Evolutionary conservation across 2,888 invertebrate genomes (phyloP), one percentile per base, ranked within the genome.

Genomic region (Drepana falcataria): DNA sequence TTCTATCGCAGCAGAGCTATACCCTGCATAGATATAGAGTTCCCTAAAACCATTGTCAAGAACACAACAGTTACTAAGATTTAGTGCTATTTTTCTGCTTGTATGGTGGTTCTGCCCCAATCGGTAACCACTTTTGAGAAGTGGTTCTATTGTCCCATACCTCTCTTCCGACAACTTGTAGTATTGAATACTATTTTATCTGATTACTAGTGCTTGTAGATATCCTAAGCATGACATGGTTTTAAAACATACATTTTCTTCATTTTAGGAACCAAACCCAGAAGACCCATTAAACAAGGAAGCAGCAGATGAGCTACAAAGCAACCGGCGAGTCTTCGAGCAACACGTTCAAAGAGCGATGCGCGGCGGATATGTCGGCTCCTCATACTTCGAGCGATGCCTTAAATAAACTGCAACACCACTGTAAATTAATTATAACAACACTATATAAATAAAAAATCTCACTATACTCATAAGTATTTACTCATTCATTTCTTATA

Each of bases 271-370:
- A 91, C 99, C 99, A 51, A 99, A 99, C 90, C 98, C 99, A 2
- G 99, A 99, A 89, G 99, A 99, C 92, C 99, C 99, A 6, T 86
- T 99, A 68, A 99, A 99, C 87, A 99, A 99, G 91, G 99, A 99
- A 89, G 99, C 99, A 9, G 99, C 99, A 2, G 98, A 99, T 83
- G 97, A 99, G 58, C 93, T 99, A 64, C 98, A 98, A 80, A 97
- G 95, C 82, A 99, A 98, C 89, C 93, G 97, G 79, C 93, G 98
- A 73, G 91, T 97, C 62, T 99, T 99, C 83, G 99, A 99, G 86
- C 97, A 97, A 77, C 99, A 99, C 85, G 99, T 99, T 55, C 95
- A 96, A 70, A 96, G 98, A 83, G 98, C 98, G 53, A 98, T 99
- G 96, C 94, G 97, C 60, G 99, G 99, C 58, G 98, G 98, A 59